phyloP scores from a whole-genome alignment of 92 coral and sea anemone species.

The Palythoa caribaeorum region DNA sequence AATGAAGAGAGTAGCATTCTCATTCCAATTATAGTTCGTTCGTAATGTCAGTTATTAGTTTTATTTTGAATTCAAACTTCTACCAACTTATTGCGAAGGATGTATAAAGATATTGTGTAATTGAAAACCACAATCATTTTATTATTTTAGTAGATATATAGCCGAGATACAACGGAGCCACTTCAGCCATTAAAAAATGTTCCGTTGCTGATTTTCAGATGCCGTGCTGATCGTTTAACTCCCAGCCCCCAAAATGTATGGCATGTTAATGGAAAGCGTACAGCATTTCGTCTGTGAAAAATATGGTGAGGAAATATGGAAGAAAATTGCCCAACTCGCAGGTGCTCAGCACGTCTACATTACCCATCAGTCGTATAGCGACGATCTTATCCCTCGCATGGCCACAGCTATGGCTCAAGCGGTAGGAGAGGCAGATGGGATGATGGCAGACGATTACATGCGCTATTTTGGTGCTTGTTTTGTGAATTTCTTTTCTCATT shows the following conservation, averaged over 20 bases:
- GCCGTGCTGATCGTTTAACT: background rate
- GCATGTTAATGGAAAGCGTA: slow-evolving; percentile 87
- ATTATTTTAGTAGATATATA: no score
- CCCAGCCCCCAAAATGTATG: slow-evolving; percentile 68
- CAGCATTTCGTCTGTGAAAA: slow-evolving; percentile 74
- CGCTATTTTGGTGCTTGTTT: slow-evolving; percentile 77
- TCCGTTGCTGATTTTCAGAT: slow-evolving; percentile 6
- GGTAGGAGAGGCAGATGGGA: slow-evolving; percentile 65
- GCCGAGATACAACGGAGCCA: no score
- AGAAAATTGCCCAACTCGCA: slow-evolving; percentile 61
- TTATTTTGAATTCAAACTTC: no score
- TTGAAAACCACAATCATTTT: no score
- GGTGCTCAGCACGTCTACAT: slow-evolving; percentile 78
- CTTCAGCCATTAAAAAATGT: background rate
- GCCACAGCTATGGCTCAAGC: slow-evolving; percentile 69
- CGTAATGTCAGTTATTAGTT: no score
- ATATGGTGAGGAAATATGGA: slow-evolving; percentile 83
- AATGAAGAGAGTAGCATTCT: no score
- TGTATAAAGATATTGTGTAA: no score
- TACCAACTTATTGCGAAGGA: no score
- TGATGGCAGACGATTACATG: slow-evolving; percentile 72
- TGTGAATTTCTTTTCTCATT: slow-evolving; percentile 84
- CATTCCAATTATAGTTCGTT: no score
- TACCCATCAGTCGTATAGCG: slow-evolving; percentile 82
- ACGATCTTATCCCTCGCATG: slow-evolving; percentile 65